Conservation (phyloP, 30 jellyfish, hydroid and myxozoan genomes). For the Clytia hemisphaerica region DNA sequence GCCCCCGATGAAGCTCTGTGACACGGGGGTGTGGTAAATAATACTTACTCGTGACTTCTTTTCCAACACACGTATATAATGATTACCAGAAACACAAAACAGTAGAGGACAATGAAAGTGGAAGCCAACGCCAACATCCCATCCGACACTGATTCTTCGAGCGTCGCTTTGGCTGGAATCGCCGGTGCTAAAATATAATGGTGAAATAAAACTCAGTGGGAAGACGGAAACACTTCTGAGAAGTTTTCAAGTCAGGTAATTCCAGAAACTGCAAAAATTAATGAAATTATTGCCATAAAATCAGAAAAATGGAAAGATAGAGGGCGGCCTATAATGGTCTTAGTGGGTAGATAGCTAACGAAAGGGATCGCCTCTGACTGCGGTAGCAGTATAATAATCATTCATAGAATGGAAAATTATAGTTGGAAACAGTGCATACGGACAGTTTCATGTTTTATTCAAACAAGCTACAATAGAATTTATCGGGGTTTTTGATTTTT, state of each 20-base stretch:
- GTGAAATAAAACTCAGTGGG: not conserved
- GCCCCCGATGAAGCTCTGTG: no score
- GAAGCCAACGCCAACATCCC: not conserved
- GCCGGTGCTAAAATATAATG: not conserved
- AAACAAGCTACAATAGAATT: no score
- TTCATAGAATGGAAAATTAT: no score
- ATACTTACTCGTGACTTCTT: not conserved
- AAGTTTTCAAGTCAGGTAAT: not conserved
- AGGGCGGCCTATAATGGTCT: no score
- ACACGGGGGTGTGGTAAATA: no score
- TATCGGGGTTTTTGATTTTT: no score
- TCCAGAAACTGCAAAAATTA: not conserved
- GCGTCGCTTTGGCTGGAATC: not conserved
- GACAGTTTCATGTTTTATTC: no score
- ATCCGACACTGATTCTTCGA: not conserved
- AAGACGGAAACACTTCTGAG: not conserved
- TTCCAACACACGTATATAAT: not conserved
- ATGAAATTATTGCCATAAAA: not conserved
- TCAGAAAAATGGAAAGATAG: no score
- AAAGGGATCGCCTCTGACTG: no score
- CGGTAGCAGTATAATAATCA: no score
- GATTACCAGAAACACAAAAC: not conserved
- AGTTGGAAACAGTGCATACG: no score
- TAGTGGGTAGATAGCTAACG: no score
- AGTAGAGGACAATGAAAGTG: not conserved